Percentiles rank a stretch among this genome's conserved stretches.
Conservation (phyloP, 2,797 vertebrate genomes). For the Psittacula echo region DNA sequence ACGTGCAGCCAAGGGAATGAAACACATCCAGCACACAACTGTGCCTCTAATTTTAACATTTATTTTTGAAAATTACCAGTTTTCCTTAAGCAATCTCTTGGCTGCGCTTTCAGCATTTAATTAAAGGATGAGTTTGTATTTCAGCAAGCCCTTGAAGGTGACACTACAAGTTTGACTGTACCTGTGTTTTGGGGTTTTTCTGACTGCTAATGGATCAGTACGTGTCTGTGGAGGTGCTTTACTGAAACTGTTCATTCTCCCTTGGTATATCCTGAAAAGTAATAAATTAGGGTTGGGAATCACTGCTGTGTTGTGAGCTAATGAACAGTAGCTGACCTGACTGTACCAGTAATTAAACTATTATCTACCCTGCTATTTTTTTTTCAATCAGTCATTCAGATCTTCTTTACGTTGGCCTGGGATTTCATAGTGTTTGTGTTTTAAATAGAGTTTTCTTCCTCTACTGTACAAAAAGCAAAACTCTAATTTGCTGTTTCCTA, state of each 20-base stretch:
- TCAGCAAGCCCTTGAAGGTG: background rate
- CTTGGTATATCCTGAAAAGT: background rate
- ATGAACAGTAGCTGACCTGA: conserved; percentile 35
- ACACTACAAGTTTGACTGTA: background rate
- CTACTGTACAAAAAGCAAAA: background rate
- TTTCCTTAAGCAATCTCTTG: background rate
- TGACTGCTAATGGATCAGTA: background rate
- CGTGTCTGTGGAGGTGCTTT: background rate
- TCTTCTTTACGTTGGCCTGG: background rate
- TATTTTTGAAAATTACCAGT: background rate
- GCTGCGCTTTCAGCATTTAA: background rate
- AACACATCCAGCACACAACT: background rate
- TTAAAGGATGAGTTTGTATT: background rate
- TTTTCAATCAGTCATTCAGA: background rate
- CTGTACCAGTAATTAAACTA: conserved; percentile 48
- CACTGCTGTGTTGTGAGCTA: background rate
- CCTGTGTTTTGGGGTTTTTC: background rate
- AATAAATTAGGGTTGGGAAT: background rate
- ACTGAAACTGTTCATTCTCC: background rate
- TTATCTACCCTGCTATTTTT: background rate
- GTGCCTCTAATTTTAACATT: background rate
- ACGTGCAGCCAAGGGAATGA: background rate
- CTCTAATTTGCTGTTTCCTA: background rate
- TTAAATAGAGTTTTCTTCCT: background rate
- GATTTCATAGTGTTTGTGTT: background rate